Evolutionary conservation across 2,888 invertebrate genomes (phyloP).

Genomic region (Aporophyla nigra): DNA sequence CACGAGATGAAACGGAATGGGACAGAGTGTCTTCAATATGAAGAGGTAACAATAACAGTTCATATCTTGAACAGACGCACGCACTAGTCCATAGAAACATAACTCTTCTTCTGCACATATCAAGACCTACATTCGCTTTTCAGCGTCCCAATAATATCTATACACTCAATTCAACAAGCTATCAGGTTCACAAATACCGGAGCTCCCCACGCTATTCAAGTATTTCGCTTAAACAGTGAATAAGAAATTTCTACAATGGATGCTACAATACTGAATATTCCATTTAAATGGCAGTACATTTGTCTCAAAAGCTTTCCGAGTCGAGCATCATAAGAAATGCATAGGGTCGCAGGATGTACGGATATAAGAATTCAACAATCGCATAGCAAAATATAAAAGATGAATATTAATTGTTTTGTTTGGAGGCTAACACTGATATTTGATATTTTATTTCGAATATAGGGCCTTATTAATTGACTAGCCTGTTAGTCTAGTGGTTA

Average conservation of each 20-base stretch:
- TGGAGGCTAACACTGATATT: not conserved
- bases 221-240: conserved; percentile 84
- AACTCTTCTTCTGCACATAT: not conserved
- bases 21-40: no score
- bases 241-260: conserved; percentile 85
- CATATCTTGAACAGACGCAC: not conserved
- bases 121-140: not conserved
- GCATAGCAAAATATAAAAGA: conserved; percentile 48
- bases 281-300: conserved; percentile 87
- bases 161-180: conserved; percentile 29
- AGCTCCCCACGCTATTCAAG: conserved; percentile 72
- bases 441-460: not conserved
- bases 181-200: conserved; percentile 67
- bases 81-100: not conserved
- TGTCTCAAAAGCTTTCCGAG: conserved; percentile 85
- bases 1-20: no score
- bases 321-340: conserved; percentile 84
- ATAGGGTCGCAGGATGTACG: conserved; percentile 79
- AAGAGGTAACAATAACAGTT: no score
- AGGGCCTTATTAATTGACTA: no score
- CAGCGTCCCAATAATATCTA: conserved; percentile 24
- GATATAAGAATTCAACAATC: conserved; percentile 76
- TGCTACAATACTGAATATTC: conserved; percentile 87
- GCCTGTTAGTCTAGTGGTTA: no score
- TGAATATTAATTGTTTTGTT: conserved; percentile 46